Percentiles rank a stretch among this genome's conserved stretches.
Conservation (phyloP, 2,797 vertebrate genomes). For the Sandelia bainsii region DNA sequence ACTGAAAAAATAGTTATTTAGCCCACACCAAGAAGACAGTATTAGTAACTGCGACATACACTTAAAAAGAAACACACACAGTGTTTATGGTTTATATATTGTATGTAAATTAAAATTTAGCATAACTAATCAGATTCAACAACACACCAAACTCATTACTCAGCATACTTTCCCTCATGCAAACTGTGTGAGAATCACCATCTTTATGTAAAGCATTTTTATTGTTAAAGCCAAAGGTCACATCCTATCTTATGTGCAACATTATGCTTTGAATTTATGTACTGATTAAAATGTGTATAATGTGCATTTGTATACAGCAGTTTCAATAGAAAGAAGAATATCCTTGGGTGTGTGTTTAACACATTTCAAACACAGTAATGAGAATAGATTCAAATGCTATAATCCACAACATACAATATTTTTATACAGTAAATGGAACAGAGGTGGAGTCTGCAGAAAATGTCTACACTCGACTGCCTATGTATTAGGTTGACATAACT, state of each 20-base stretch:
- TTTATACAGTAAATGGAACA: neutral
- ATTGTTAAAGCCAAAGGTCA: constrained; percentile 21
- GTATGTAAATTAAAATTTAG: constrained; percentile 20
- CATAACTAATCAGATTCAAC: constrained; percentile 37
- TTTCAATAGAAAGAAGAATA: neutral
- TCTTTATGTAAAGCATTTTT: constrained; percentile 3
- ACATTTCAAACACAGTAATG: neutral
- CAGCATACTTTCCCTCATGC: constrained; percentile 15
- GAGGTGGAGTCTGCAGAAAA: neutral
- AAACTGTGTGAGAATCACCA: constrained; percentile 13
- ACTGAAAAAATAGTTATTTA: neutral
- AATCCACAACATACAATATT: neutral
- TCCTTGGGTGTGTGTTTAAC: neutral
- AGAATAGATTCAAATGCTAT: neutral
- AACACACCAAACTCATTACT: constrained; percentile 23
- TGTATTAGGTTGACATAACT: no score
- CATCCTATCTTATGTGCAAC: constrained; percentile 5
- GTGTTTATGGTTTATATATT: neutral
- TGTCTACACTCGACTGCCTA: no score
- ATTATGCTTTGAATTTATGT: constrained; percentile 19
- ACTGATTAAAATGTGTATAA: constrained; percentile 6
- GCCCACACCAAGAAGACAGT: neutral
- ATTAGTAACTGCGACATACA: neutral
- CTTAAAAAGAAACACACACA: constrained; percentile 6
- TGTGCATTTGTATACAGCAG: neutral